Evolutionary conservation across 2,797 vertebrate genomes (phyloP).

Genomic region (Natrix natrix): DNA sequence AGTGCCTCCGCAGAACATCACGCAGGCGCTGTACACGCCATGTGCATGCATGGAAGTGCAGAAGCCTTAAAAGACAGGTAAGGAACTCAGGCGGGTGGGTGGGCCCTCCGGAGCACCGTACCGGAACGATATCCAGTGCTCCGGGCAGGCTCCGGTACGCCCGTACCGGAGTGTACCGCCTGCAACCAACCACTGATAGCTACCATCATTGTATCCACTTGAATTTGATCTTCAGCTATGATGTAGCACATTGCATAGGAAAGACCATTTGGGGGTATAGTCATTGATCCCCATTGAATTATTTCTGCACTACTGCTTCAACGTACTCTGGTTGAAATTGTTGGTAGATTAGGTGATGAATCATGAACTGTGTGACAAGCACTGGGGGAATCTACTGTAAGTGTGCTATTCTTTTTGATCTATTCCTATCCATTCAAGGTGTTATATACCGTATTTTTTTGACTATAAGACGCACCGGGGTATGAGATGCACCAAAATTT

Average conservation of each 20-base stretch:
- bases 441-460: too few relatives aligned
- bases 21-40: too few relatives aligned
- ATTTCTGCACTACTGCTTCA: not conserved
- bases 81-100: too few relatives aligned
- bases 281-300: not conserved
- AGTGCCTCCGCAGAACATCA: too few relatives aligned
- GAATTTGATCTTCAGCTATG: not conserved
- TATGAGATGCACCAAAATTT: too few relatives aligned
- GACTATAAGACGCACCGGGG: too few relatives aligned
- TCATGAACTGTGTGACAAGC: not conserved
- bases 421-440: not conserved
- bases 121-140: too few relatives aligned
- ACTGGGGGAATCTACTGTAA: not conserved
- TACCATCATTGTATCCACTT: not conserved
- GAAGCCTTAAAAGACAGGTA: too few relatives aligned
- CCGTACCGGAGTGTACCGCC: too few relatives aligned
- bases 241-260: not conserved
- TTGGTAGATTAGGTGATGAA: not conserved
- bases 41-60: too few relatives aligned
- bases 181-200: not conserved
- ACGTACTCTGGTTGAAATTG: not conserved
- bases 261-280: not conserved
- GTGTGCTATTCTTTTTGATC: not conserved
- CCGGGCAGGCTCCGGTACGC: too few relatives aligned
- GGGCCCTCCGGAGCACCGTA: too few relatives aligned